A percentile compares a stretch with the other conserved stretches of the same genome.
Evolutionary conservation across 2,888 invertebrate species (phyloP).

Genomic region (Eurytoma californica): DNA sequence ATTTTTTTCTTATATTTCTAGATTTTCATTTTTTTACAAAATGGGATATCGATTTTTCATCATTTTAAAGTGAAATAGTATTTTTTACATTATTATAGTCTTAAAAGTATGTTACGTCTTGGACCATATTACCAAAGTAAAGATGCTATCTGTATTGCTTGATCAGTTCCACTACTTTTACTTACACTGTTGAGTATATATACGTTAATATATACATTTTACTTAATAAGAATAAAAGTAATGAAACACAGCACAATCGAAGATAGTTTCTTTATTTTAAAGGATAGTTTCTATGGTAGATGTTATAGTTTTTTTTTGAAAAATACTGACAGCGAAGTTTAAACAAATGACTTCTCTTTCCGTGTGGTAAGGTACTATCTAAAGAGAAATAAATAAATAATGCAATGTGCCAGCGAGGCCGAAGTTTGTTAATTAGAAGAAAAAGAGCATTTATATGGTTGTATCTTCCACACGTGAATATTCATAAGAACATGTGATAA

Average conservation of each 20-base stretch:
- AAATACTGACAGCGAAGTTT: conserved; percentile 36
- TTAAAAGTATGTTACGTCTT: conserved; percentile 23
- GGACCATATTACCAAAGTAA: conserved; percentile 32
- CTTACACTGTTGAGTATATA: conserved; percentile 34
- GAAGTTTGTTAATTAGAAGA: conserved; percentile 32
- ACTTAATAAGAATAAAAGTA: conserved; percentile 22
- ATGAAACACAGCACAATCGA: conserved; percentile 4
- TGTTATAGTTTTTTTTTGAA: conserved; percentile 28
- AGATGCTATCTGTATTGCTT: conserved; percentile 21
- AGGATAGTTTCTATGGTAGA: conserved; percentile 28
- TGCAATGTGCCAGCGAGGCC: conserved; percentile 27
- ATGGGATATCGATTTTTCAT: neutral
- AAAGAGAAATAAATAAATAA: conserved; percentile 22
- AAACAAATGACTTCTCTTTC: conserved; percentile 31
- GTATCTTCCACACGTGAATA: conserved; percentile 40
- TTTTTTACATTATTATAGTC: neutral
- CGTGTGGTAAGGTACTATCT: conserved; percentile 46
- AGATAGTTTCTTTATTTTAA: conserved; percentile 37
- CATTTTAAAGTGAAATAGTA: neutral
- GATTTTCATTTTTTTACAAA: conserved; percentile 10
- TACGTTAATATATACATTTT: conserved; percentile 43
- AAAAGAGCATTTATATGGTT: conserved; percentile 50
- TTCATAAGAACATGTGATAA: conserved; percentile 53
- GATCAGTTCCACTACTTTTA: conserved; percentile 12
- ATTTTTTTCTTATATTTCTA: conserved; percentile 3